Evolutionary conservation across 1,140 invertebrate genomes (phyloP).

Genomic region (Agraylea sexmaculata): DNA sequence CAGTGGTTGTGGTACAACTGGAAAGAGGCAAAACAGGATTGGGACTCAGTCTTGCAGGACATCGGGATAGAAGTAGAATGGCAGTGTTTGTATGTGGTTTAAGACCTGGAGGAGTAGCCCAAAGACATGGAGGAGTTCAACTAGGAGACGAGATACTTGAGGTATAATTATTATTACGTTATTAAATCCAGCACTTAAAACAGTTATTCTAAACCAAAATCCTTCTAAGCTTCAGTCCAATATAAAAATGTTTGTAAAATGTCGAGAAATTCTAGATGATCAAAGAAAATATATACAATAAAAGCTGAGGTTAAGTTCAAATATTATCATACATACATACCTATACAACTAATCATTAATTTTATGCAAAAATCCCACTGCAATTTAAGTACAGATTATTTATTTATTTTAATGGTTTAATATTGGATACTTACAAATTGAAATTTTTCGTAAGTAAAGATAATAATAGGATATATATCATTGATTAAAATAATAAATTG

Average conservation of each 20-base stretch:
- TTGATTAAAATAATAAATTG: no score
- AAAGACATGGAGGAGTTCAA: slow-evolving; percentile 60
- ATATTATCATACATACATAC: no score
- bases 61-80: slow-evolving; percentile 89
- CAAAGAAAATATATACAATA: neutral
- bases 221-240: no score
- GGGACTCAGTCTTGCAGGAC: slow-evolving; percentile 87
- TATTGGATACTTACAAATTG: neutral
- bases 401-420: neutral
- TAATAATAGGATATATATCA: no score
- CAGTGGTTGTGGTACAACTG: slow-evolving; percentile 59
- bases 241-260: no score
- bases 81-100: slow-evolving; percentile 93
- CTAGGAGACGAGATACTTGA: slow-evolving; percentile 95
- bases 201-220: no score
- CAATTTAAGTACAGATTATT: neutral
- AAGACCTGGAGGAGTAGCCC: slow-evolving; percentile 75
- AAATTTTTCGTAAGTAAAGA: no score
- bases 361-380: neutral
- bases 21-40: slow-evolving; percentile 51
- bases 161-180: slow-evolving; percentile 45
- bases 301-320: no score
- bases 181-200: no score
- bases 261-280: slow-evolving; percentile 15
- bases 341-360: no score